Percentiles rank a stretch among this genome's conserved stretches.
Conservation (phyloP, 1,140 invertebrate species). For the Holcopasites calliopsidis region DNA sequence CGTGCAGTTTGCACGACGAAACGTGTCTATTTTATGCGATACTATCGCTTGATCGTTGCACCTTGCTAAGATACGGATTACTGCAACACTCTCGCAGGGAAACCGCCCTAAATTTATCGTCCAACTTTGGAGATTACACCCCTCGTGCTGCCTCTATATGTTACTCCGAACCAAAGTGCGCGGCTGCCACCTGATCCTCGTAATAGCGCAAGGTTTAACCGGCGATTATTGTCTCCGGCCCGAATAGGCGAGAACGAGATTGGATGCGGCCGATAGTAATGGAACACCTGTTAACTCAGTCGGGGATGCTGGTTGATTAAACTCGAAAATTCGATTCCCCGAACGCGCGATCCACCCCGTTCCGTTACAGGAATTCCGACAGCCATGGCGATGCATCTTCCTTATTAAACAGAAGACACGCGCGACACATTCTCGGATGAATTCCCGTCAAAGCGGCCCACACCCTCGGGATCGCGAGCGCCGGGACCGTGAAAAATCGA, state of each 20-base stretch:
- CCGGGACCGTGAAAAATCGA: neutral
- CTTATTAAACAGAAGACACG: slow-evolving; percentile 24
- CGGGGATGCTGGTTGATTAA: slow-evolving; percentile 19
- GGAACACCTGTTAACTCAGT: slow-evolving; percentile 45
- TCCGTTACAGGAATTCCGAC: neutral
- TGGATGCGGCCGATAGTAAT: slow-evolving; percentile 14
- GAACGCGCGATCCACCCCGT: neutral
- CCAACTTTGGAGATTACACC: slow-evolving; percentile 26
- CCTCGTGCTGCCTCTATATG: neutral
- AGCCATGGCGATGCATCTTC: neutral
- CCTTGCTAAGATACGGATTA: too few relatives aligned
- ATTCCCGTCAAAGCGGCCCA: neutral
- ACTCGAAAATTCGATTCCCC: slow-evolving; percentile 28
- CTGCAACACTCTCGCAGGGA: too few relatives aligned
- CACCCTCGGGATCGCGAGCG: neutral
- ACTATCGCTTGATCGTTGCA: too few relatives aligned
- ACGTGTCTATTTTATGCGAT: too few relatives aligned
- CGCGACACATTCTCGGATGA: slow-evolving; percentile 3
- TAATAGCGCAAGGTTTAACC: neutral
- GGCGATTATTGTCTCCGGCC: slow-evolving; percentile 15
- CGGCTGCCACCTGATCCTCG: slow-evolving; percentile 29
- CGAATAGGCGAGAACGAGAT: neutral
- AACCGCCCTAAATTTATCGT: too few relatives aligned
- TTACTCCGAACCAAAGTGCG: neutral
- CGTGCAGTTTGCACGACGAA: too few relatives aligned